Percentiles rank a stretch among this genome's conserved stretches.
Conservation (phyloP, 2,888 invertebrate species). For the Zelleria hepariella region DNA sequence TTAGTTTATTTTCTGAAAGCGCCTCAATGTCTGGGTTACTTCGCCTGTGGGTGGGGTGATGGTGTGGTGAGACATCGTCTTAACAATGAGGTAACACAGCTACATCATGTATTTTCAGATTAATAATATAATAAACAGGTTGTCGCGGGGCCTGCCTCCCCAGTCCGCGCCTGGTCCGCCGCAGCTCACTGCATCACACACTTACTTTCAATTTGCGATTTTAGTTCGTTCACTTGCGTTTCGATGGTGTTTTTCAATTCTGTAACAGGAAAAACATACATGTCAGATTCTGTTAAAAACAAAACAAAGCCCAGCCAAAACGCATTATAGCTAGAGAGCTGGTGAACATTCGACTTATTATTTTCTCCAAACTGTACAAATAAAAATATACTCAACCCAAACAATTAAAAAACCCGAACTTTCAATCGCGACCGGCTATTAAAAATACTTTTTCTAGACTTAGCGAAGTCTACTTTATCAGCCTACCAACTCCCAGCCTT, state of each 20-base stretch:
- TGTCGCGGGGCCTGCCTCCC: constrained; percentile 15
- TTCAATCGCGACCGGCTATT: too few species aligned
- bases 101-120: constrained; percentile 67
- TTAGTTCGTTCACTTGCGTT: constrained; percentile 96
- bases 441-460: too few species aligned
- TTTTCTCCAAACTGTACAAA: too few species aligned
- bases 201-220: constrained; percentile 96
- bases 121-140: constrained; percentile 25
- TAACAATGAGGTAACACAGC: constrained; percentile 59
- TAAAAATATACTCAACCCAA: too few species aligned
- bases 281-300: not conserved
- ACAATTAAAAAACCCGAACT: too few species aligned
- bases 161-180: constrained; percentile 6
- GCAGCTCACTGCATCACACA: constrained; percentile 91
- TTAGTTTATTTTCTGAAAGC: not conserved
- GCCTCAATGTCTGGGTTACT: constrained; percentile 13
- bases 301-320: too few species aligned
- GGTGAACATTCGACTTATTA: too few species aligned
- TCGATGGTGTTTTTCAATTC: constrained; percentile 98
- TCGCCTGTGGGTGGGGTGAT: constrained; percentile 26
- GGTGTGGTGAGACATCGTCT: constrained; percentile 30
- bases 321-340: too few species aligned
- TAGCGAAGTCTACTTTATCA: too few species aligned
- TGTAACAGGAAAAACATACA: constrained; percentile 67
- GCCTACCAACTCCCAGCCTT: too few species aligned